Evolutionary conservation across 2,797 vertebrate genomes (phyloP).

Genomic region (Eidolon dupreanum): DNA sequence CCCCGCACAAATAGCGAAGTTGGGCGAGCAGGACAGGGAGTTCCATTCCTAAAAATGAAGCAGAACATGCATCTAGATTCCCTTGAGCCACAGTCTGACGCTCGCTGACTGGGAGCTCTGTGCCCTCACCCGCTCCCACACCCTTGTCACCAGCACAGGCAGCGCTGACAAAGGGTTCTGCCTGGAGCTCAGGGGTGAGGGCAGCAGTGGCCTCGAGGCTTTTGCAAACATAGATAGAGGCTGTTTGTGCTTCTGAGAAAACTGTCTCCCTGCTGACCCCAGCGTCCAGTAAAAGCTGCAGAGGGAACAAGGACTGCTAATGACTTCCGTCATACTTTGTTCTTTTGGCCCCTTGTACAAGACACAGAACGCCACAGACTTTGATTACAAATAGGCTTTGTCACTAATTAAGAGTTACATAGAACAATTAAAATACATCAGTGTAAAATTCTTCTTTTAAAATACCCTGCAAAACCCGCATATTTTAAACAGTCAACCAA

Average conservation of each 20-base stretch:
- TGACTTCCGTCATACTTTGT: background rate
- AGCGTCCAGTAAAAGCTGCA: background rate
- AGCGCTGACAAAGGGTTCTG: background rate
- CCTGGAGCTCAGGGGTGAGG: background rate
- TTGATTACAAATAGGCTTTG: background rate
- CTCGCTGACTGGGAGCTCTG: background rate
- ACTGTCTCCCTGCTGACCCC: background rate
- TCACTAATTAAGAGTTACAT: background rate
- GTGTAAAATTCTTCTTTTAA: background rate
- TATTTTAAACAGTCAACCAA: background rate
- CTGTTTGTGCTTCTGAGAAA: background rate
- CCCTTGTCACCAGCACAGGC: background rate
- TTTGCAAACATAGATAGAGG: background rate
- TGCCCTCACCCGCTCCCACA: background rate
- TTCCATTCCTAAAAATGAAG: background rate
- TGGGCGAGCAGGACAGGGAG: background rate
- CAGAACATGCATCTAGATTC: rapidly evolving
- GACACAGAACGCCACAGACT: background rate
- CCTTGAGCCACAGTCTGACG: background rate
- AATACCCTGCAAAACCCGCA: background rate
- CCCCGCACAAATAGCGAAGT: background rate
- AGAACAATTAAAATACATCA: background rate
- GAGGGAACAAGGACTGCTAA: background rate
- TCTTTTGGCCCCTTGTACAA: background rate
- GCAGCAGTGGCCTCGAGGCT: background rate